Evolutionary conservation across 2,797 vertebrate genomes (phyloP).

Genomic region (Apodemus agrarius): DNA sequence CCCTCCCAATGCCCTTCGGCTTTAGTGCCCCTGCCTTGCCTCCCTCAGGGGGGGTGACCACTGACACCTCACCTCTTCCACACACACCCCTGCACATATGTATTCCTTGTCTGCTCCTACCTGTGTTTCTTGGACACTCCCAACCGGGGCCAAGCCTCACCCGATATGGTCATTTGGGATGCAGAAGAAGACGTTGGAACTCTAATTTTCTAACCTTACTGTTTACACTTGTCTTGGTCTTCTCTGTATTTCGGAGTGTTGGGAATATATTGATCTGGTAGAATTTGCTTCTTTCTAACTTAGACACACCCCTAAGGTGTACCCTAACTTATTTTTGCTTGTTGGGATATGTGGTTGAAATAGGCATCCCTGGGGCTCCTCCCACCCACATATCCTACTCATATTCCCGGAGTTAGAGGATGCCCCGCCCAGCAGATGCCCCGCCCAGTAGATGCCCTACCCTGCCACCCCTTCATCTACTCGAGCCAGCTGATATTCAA

Average conservation of each 20-base stretch:
- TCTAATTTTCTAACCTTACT: neutral
- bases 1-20: rapidly evolving
- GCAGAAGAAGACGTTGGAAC: neutral
- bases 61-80: too few relatives aligned
- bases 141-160: too few relatives aligned
- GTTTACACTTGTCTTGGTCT: neutral
- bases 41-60: neutral
- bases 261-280: neutral
- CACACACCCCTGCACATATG: rapidly evolving
- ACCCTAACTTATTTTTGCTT: neutral
- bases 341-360: neutral
- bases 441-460: rapidly evolving
- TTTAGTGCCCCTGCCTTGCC: neutral
- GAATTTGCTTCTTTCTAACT: neutral
- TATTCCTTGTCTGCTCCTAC: too few relatives aligned
- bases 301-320: neutral
- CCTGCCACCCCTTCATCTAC: neutral
- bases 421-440: neutral
- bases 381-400: neutral
- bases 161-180: neutral
- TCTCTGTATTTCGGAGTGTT: neutral
- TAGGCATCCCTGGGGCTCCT: neutral
- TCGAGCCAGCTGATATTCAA: neutral
- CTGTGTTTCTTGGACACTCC: neutral
- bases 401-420: neutral